Evolutionary conservation across 2,888 invertebrate genomes (phyloP).

Genomic region (Serrognathus titanus): DNA sequence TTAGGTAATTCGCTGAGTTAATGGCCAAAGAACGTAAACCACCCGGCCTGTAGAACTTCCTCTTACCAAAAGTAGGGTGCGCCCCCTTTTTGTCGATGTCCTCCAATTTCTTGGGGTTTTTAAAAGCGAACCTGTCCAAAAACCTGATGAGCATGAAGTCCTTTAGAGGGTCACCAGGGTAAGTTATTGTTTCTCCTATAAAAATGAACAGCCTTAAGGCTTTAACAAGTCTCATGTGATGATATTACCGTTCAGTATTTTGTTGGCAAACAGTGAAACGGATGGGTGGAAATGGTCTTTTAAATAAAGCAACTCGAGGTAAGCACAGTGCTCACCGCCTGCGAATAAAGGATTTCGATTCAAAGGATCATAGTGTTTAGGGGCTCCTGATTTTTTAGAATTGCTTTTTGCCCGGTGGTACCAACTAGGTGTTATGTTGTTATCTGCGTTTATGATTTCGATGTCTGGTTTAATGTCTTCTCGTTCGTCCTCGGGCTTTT

Average conservation of each 20-base stretch:
- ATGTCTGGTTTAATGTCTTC: slow-evolving; percentile 36
- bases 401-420: slow-evolving; percentile 33
- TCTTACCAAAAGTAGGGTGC: slow-evolving; percentile 62
- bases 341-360: slow-evolving; percentile 83
- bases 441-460: slow-evolving; percentile 25
- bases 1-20: slow-evolving; percentile 67
- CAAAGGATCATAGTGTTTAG: slow-evolving; percentile 59
- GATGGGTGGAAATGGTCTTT: slow-evolving; percentile 86
- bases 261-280: slow-evolving; percentile 81
- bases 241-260: slow-evolving; percentile 63
- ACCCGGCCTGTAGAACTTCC: slow-evolving; percentile 66
- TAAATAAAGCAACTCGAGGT: slow-evolving; percentile 69
- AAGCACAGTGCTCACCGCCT: slow-evolving; percentile 68
- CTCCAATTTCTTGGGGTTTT: slow-evolving; percentile 76
- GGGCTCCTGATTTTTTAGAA: slow-evolving; percentile 20
- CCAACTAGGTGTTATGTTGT: slow-evolving; percentile 34
- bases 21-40: slow-evolving; percentile 72
- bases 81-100: slow-evolving; percentile 55
- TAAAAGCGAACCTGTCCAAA: slow-evolving; percentile 91
- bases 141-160: slow-evolving; percentile 91
- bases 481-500: slow-evolving; percentile 16
- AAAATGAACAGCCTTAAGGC: neutral
- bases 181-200: slow-evolving; percentile 69
- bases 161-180: slow-evolving; percentile 88
- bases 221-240: too few relatives aligned